phyloP scores from a whole-genome alignment of 1,140 invertebrate species.

The Mactra quadrangularis region DNA sequence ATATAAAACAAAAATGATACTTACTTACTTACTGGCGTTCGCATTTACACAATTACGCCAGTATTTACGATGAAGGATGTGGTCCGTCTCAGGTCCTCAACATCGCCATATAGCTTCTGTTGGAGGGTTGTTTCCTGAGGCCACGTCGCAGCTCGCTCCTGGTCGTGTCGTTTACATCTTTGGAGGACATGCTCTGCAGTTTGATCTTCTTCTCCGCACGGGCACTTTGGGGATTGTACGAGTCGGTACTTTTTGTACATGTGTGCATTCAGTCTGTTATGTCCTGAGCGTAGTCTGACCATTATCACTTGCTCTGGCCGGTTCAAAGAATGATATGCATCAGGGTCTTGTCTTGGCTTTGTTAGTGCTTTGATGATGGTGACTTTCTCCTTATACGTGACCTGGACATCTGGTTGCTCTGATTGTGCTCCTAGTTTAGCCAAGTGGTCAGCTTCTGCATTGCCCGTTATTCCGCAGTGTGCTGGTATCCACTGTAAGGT shows the following conservation, averaged over 20 bases:
- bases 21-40: too few relatives aligned
- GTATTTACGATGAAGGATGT: constrained; percentile 51
- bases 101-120: constrained; percentile 22
- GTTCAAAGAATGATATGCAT: constrained; percentile 25
- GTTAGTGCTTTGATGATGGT: constrained; percentile 17
- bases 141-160: constrained; percentile 43
- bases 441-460: constrained; percentile 42
- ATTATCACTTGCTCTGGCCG: constrained; percentile 29
- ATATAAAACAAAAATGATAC: too few relatives aligned
- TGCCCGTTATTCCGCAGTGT: constrained; percentile 28
- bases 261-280: constrained; percentile 33
- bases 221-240: constrained; percentile 1
- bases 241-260: constrained; percentile 9
- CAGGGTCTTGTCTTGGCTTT: constrained; percentile 14
- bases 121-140: constrained; percentile 24
- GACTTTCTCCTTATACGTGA: constrained; percentile 9
- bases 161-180: too few relatives aligned
- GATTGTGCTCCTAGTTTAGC: constrained; percentile 23
- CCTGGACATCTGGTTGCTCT: constrained; percentile 9
- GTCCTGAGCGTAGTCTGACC: constrained; percentile 37
- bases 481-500: constrained; percentile 35
- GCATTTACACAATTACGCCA: constrained; percentile 64
- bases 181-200: too few relatives aligned
- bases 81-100: neutral
- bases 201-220: neutral